Evolutionary conservation across 2,797 vertebrate species (phyloP).

Genomic region (Micrastur ruficollis): DNA sequence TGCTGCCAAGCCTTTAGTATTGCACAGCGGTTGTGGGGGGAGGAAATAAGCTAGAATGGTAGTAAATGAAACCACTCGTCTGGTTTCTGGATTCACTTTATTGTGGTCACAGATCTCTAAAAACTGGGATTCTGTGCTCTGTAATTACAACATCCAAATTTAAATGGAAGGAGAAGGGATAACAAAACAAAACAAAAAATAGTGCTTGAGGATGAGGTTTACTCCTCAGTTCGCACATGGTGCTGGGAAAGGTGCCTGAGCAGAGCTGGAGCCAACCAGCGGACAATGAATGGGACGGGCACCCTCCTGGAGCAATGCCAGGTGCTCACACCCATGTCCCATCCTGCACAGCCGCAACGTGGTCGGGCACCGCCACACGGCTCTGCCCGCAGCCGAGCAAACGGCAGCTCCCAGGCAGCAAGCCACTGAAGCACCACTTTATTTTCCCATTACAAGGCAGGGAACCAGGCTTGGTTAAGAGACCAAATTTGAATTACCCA

Average conservation of each 20-base stretch:
- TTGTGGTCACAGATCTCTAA: conserved; percentile 69
- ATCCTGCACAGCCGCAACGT: rapidly evolving
- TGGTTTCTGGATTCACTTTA: conserved; percentile 69
- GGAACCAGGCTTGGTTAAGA: not conserved
- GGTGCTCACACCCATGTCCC: not conserved
- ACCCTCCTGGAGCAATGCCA: rapidly evolving
- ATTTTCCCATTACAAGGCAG: not conserved
- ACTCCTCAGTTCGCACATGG: not conserved
- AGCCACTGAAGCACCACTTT: not conserved
- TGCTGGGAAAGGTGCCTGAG: not conserved
- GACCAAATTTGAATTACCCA: not conserved
- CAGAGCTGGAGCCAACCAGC: not conserved
- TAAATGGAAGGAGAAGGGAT: not conserved
- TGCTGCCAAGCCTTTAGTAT: conserved; percentile 56
- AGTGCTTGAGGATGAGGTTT: not conserved
- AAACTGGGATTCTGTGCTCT: conserved; percentile 52
- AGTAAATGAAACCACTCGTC: conserved; percentile 71
- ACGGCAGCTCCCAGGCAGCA: not conserved
- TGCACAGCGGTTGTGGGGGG: conserved; percentile 11
- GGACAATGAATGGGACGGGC: rapidly evolving
- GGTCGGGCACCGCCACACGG: rapidly evolving
- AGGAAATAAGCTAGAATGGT: conserved; percentile 68
- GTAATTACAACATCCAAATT: conserved; percentile 61
- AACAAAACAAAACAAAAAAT: not conserved
- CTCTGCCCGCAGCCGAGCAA: not conserved